Base-by-base conservation (phyloP, 2,113 vertebrate species). In the Tympanuchus pallidicinctus region DNA sequence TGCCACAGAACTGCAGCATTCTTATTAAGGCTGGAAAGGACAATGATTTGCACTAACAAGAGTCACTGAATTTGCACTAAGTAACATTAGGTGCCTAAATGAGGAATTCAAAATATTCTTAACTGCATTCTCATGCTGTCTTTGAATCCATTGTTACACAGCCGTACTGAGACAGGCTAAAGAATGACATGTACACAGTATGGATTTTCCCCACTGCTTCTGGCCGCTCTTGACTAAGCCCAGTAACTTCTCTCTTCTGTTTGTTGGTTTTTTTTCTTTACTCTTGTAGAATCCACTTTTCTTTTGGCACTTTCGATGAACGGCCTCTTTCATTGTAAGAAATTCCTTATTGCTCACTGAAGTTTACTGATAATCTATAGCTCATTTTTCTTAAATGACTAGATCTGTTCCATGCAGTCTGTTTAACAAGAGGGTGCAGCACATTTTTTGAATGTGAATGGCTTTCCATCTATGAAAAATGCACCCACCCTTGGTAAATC, bases 351-450 rank as follows among this genome's bases (percentile, higher is more conserved):
- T 88, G 87, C 32, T 82, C 71, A 87, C 4, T 89, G 66, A 72
- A 69, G 59, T 78, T 42, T 75, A 48, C 42, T 40, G 63, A 65
- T n/a, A 47, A 61, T 69, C 40, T 76, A n/a, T n/a, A 12, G 7
- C 18, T 93, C 25, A 38, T 85, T 95, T 87, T 83, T 64, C 85
- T 89, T 59, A 82, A 89, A 87, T 74, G 77, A 87, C 84, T 82
- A 38, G 8, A 82, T 89, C 36, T 72, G 18, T 75, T 96, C 88
- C 60, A 74, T 57, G 24, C 30, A 12, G 50, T 77, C 34, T 92
- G 52, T 95, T 92, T 93, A 91, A 82, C 25, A 85, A 92, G 32
- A 95, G 72, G 92, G 75, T 5, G 89, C 40, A 94, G 94, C 72
- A 77, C 82, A 86, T 95, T 95, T 94, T 92, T 88, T 47, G 80